phyloP scores from a whole-genome alignment of 2,888 invertebrate genomes.

The Megamerina dolium region DNA sequence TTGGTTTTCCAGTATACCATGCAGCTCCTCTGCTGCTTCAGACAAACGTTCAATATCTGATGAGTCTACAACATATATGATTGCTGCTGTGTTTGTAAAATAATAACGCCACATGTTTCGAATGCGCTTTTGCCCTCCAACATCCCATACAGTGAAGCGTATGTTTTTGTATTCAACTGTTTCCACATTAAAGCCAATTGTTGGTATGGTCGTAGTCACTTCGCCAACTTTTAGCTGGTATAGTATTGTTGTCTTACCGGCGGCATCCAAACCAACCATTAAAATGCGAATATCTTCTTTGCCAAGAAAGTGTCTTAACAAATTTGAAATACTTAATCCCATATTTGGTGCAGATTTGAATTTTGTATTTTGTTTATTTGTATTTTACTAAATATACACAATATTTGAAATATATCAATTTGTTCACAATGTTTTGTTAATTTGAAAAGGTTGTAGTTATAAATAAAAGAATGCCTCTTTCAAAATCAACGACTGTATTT shows the following conservation, averaged over 20 bases:
- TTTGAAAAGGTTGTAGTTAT: conserved; percentile 16
- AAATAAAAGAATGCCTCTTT: neutral
- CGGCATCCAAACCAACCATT: conserved; percentile 40
- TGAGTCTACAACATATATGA: conserved; percentile 39
- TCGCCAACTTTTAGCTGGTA: conserved; percentile 37
- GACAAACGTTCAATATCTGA: conserved; percentile 28
- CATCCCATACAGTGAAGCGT: conserved; percentile 39
- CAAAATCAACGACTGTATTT: no score
- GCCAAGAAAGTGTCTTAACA: conserved; percentile 28
- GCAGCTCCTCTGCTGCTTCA: conserved; percentile 30
- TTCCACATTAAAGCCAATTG: conserved; percentile 41
- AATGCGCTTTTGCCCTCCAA: conserved; percentile 37
- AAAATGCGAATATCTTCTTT: conserved; percentile 33
- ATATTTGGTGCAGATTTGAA: conserved; percentile 21
- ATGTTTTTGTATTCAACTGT: conserved; percentile 38
- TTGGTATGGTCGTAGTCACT: conserved; percentile 33
- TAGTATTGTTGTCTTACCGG: conserved; percentile 42
- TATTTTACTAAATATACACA: no score
- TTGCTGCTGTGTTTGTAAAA: conserved; percentile 30
- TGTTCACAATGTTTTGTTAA: neutral
- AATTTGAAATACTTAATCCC: conserved; percentile 30
- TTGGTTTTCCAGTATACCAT: conserved; percentile 26
- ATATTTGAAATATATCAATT: neutral
- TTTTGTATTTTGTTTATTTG: no score
- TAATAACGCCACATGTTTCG: conserved; percentile 39